Evolutionary conservation across 2,113 vertebrate genomes (phyloP), one percentile per base, ranked within the genome.

Genomic region (Caretta caretta): DNA sequence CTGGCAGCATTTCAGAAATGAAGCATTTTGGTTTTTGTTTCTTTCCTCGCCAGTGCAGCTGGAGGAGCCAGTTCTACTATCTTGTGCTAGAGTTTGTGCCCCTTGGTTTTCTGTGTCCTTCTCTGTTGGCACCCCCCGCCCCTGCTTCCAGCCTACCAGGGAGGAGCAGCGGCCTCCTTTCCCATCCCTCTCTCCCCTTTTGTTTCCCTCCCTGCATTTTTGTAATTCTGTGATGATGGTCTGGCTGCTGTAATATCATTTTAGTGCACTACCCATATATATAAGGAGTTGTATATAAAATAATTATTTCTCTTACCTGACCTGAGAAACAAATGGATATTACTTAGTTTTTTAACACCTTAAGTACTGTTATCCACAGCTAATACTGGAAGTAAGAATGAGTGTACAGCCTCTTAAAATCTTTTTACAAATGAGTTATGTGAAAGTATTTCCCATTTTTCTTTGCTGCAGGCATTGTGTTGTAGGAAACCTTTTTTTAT

Each of bases 391-490:
- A 49, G 46, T 62, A 62, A 62, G 59, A 48, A 49, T 42, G 46
- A 79, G 16, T 16, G 48, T 84, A 25, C 46, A 62, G 16, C 20
- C 42, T 86, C 27, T 29, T 42, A 88, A 65, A 42, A 38, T 49
- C 59, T 31, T 62, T 57, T 62, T 91, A 48, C 1, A 1, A 54
- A 29, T 75, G 53, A 85, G 22, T 78, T 92, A 11, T 0, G 0
- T 80, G 88, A 59, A 46, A 89, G 46, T 20, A 88, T 54, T 90
- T 90, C 14, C 84, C 3, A 49, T 54, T 93, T 92, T 84, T 78
- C 35, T 87, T 0, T 69, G 48, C 93, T 88, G 27, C 6, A 82
- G 13, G 25, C 82, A 46, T 25, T 56, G 0, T 57, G 6, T 76
- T 91, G 20, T 49, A 81, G 80, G 62, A 89, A 65, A 19, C n/a